Conservation (phyloP, 1,140 invertebrate species). For the Akabosia matsudoensis region DNA sequence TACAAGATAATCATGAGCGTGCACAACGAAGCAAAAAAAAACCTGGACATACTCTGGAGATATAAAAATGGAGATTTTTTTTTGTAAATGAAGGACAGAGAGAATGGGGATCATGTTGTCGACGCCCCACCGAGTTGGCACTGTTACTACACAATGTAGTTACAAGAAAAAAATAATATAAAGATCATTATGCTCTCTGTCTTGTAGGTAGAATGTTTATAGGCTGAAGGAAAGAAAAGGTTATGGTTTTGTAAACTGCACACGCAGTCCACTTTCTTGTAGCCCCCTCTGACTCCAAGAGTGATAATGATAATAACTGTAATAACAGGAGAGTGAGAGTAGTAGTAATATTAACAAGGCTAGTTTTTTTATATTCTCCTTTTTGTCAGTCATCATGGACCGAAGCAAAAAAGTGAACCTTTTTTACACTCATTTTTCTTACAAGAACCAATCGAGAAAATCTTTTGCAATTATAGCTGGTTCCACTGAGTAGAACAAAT, state of each 20-base stretch:
- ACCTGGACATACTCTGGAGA: too few species aligned
- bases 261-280: neutral
- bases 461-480: too few species aligned
- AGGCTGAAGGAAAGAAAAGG: too few species aligned
- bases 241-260: neutral
- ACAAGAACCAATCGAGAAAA: too few species aligned
- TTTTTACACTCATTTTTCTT: too few species aligned
- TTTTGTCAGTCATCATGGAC: neutral
- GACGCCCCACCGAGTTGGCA: constrained; percentile 13
- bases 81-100: neutral
- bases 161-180: constrained; percentile 4
- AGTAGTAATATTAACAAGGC: neutral
- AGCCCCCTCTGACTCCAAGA: neutral
- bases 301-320: constrained; percentile 19
- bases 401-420: neutral
- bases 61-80: neutral
- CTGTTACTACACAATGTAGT: constrained; percentile 20
- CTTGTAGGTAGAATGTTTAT: too few species aligned
- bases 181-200: constrained; percentile 4
- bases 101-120: constrained; percentile 14
- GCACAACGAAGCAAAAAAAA: neutral
- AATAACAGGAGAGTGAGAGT: neutral
- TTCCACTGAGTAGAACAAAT: too few species aligned
- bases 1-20: neutral
- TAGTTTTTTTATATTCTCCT: neutral